A percentile compares a stretch with the other conserved stretches of the same genome.
Evolutionary conservation across 1,140 invertebrate genomes (phyloP).

Genomic region (Protaetia brevitarsis): DNA sequence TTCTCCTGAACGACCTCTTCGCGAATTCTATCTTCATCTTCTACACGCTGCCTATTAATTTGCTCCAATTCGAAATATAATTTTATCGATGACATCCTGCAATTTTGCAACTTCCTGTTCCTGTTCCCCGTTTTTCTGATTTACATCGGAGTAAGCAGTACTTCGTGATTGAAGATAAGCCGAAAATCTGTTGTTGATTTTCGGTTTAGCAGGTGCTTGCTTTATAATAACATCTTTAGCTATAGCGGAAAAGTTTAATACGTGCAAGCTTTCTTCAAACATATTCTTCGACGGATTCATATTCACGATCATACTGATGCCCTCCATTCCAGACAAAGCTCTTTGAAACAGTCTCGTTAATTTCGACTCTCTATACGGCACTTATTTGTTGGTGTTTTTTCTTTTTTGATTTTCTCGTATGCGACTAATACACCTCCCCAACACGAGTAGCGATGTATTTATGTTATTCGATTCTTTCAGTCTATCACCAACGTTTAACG

Average conservation of each 20-base stretch:
- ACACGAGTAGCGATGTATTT: constrained; percentile 82
- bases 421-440: constrained; percentile 67
- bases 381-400: constrained; percentile 45
- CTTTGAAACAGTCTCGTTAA: constrained; percentile 70
- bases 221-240: constrained; percentile 64
- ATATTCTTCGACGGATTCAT: constrained; percentile 67
- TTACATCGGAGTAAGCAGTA: background rate
- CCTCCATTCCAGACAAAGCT: constrained; percentile 64
- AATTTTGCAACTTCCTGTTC: background rate
- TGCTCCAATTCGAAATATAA: background rate
- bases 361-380: constrained; percentile 80
- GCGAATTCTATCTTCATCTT: background rate
- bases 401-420: constrained; percentile 47
- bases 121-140: background rate
- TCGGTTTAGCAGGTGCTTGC: constrained; percentile 1
- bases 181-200: background rate
- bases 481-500: constrained; percentile 76
- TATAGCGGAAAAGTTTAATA: constrained; percentile 70
- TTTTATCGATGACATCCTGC: background rate
- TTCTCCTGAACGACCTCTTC: background rate
- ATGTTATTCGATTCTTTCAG: constrained; percentile 87
- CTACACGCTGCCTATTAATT: background rate
- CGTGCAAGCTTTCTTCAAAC: constrained; percentile 78
- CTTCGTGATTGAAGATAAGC: background rate
- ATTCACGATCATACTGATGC: constrained; percentile 78